These are phyloP conservation scores for Idaea dimidiata DNA, from an alignment of 2,888 invertebrate species.

Conservation along the genomic window DNA sequence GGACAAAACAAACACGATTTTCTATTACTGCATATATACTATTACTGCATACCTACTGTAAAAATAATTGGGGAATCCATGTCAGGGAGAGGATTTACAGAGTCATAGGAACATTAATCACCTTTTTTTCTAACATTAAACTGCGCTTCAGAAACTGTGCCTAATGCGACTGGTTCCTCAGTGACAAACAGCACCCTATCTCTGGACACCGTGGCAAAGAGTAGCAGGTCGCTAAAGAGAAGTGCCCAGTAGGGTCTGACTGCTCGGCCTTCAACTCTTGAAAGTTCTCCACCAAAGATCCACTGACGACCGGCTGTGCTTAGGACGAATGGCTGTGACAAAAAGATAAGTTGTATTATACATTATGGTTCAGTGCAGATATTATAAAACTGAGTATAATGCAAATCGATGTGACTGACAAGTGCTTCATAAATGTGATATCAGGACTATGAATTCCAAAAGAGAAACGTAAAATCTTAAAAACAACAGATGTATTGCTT, in stretches of 20 bases:
- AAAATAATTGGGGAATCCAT: neutral
- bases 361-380: neutral
- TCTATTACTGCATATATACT: neutral
- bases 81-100: neutral
- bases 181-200: conserved; percentile 93
- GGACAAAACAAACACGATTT: conserved; percentile 21
- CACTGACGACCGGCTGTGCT: conserved; percentile 92
- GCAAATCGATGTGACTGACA: too few relatives aligned
- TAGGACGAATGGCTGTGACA: conserved; percentile 87
- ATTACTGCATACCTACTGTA: too few relatives aligned
- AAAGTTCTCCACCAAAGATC: conserved; percentile 93
- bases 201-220: conserved; percentile 92
- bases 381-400: too few relatives aligned
- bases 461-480: neutral
- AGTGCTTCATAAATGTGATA: too few relatives aligned
- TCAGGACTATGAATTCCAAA: too few relatives aligned
- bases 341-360: conserved; percentile 1
- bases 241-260: conserved; percentile 92
- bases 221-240: conserved; percentile 90
- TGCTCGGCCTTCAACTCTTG: conserved; percentile 90
- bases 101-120: conserved; percentile 40
- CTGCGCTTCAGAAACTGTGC: conserved; percentile 89
- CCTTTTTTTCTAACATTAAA: conserved; percentile 93
- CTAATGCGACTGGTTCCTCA: conserved; percentile 90
- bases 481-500: conserved; percentile 19